Evolutionary conservation across 2,113 vertebrate genomes (phyloP), one percentile per base, ranked within the genome.

Genomic region (Gopherus flavomarginatus): DNA sequence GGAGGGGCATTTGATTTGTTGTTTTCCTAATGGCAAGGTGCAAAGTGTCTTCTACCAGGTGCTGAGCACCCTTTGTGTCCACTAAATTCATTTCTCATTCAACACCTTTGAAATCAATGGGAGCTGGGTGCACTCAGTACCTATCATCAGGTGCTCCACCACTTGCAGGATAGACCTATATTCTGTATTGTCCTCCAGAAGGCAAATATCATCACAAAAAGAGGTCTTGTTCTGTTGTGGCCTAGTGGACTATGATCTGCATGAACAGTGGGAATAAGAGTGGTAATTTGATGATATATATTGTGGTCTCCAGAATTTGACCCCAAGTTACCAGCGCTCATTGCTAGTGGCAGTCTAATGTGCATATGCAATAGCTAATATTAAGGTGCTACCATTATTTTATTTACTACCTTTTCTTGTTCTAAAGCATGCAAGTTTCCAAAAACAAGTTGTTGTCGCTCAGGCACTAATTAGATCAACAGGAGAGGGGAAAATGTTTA

Each of bases 91-190:
- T 31, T 26, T 52, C 49, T 44, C 49, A 12, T 19, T 69, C 75
- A 88, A 35, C 11, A 83, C 57, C 14, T 54, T 87, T 2, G 4
- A 95, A 38, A 38, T 27, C 50, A 44, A 8, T 53, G 29, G 75
- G 53, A 89, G 8, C 11, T 53, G 53, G 69, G 42, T 2, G 2
- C 0, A 1, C 62, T 10, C 10, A 44, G 8, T 19, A 85, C 13
- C 6, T 4, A 8, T 80, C 24, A 52, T 0, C 0, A 72, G 1
- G 4, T 24, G 35, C 35, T 69, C 35, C 35, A 16, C 14, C 59
- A 16, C 59, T 59, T 65, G 59, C 31, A 65, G 59, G 31, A 17
- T 17, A 6, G 62, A n/a, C 31, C 16, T 69, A 69, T 35, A 35
- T 69, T 69, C n/a, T 69, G 35, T n/a, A 69, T 29, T 62, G 27